These are phyloP conservation scores for Melanostoma mellinum DNA, from an alignment of 2,888 invertebrate species.

Conservation along the genomic window DNA sequence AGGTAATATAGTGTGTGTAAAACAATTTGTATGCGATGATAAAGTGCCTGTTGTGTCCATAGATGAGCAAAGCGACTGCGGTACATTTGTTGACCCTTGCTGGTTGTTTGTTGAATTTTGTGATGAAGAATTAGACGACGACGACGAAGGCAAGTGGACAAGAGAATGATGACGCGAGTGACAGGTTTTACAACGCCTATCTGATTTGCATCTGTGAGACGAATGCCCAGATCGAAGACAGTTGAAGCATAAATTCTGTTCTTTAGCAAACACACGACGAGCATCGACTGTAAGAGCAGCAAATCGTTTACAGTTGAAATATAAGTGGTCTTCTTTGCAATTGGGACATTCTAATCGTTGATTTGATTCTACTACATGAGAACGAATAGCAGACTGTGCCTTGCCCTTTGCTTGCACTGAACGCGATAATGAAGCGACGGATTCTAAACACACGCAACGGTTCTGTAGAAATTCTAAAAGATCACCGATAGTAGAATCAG, in stretches of 20 bases:
- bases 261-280: constrained; percentile 11
- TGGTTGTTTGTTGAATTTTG: neutral
- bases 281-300: constrained; percentile 5
- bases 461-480: constrained; percentile 40
- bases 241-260: constrained; percentile 15
- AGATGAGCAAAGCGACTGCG: constrained; percentile 9
- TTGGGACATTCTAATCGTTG: constrained; percentile 7
- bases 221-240: constrained; percentile 15
- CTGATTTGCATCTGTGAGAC: constrained; percentile 1
- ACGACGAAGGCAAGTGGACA: neutral
- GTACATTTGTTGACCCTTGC: neutral
- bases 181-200: constrained; percentile 6
- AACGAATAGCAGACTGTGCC: constrained; percentile 20
- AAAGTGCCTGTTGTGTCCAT: neutral
- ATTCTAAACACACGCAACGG: constrained; percentile 44
- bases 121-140: neutral
- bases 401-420: neutral
- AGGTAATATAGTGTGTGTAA: constrained; percentile 6
- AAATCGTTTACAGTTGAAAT: constrained; percentile 30
- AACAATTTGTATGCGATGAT: neutral
- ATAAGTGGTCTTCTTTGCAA: constrained; percentile 30
- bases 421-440: neutral
- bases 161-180: constrained; percentile 18
- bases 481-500: constrained; percentile 17
- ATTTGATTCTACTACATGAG: constrained; percentile 30